Conservation (phyloP, 92 coral and sea anemone species). For the Epizoanthus rinbou region DNA sequence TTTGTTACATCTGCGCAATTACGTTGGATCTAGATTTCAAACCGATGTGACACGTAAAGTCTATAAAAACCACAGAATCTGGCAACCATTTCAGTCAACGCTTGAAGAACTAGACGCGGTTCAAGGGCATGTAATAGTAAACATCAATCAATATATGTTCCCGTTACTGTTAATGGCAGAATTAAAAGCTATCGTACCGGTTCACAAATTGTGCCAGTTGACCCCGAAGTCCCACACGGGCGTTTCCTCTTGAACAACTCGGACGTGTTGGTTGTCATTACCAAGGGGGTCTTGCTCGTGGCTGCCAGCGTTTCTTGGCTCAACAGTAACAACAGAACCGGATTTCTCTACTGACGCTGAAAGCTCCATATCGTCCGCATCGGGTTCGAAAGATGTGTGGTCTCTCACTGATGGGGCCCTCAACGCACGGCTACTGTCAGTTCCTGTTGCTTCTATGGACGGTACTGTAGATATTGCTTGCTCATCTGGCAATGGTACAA, state of each 20-base stretch:
- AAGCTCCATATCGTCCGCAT: not conserved
- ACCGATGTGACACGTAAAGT: too few relatives aligned
- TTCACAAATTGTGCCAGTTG: conserved; percentile 38
- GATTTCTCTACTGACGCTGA: not conserved
- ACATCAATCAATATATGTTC: too few relatives aligned
- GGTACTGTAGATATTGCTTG: not conserved
- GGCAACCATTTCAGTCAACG: too few relatives aligned
- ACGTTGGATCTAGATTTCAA: too few relatives aligned
- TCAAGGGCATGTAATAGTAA: too few relatives aligned
- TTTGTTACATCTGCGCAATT: too few relatives aligned
- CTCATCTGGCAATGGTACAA: not conserved
- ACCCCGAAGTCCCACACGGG: conserved; percentile 33
- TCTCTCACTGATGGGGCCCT: not conserved
- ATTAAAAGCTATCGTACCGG: not conserved
- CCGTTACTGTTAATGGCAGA: too few relatives aligned
- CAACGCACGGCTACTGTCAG: not conserved
- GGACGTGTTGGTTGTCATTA: not conserved
- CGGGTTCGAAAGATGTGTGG: not conserved
- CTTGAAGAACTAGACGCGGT: too few relatives aligned
- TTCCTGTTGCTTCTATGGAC: not conserved
- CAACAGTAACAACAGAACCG: not conserved
- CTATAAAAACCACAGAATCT: too few relatives aligned
- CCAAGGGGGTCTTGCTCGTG: not conserved
- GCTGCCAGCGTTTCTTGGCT: not conserved
- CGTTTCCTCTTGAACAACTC: not conserved